Evolutionary conservation across 2,888 invertebrate species (phyloP), one percentile per base, ranked within the genome.

Genomic region (Dryadula phaetusa): DNA sequence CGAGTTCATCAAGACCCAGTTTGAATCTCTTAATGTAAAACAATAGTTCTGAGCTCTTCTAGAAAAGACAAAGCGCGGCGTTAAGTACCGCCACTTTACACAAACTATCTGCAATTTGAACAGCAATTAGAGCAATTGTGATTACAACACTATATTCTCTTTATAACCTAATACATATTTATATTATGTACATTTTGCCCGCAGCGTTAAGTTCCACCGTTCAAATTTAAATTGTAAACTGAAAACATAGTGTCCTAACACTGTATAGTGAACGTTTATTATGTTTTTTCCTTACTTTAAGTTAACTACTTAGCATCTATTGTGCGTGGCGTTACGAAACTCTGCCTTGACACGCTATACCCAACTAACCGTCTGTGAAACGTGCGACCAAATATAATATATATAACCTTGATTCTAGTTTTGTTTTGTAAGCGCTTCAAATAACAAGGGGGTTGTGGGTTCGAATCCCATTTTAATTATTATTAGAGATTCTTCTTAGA

Each of bases 301-400:
- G 14, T 40, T n/a, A 12, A 22, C 54, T 14, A 22, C n/a, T 56
- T 56, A 56, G 40, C 56, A 56, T 56, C 56, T 40, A 40, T 40
- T 40, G 56, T 60, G 18, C 60, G 28, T 60, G 18, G 2, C 16
- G 16, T 60, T 44, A 25, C 60, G 42, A 28, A 42, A 42, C 10
- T 12, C 42, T 32, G 42, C 64, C 64, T 64, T 64, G 64, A 64
- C 64, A 64, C 40, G 58, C 46, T 49, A 46, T 32, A 37, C 22
- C 34, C 58, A 58, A 64, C 58, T 58, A 64, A 49, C 64, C 49
- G 58, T 49, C 58, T 64, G 64, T 20, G 64, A 64, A 64, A 64
- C 40, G 56, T 44, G 60, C 42, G 18, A 60, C 42, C 60, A 60
- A 60, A 60, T 60, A 56, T 37, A 34, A 34, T 56, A 40, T 40